Conservation (phyloP, 2,113 vertebrate species). For the Vombatus ursinus region DNA sequence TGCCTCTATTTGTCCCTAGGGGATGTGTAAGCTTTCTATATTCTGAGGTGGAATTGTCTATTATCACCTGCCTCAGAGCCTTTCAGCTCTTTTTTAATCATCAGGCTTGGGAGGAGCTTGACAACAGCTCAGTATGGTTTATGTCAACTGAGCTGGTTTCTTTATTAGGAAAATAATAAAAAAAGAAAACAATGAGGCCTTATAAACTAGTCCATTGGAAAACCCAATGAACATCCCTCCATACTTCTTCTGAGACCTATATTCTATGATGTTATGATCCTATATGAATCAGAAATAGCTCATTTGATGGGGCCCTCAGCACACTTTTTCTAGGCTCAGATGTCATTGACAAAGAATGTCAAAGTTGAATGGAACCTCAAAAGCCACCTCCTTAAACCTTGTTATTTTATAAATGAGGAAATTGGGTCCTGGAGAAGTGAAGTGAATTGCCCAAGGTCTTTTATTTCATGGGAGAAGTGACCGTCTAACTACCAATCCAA, state of each 20-base stretch:
- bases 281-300: background rate
- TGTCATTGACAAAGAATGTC: background rate
- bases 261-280: background rate
- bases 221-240: background rate
- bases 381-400: background rate
- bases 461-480: background rate
- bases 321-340: background rate
- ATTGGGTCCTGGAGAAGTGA: background rate
- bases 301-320: background rate
- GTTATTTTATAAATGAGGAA: background rate
- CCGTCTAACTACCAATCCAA: background rate
- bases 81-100: constrained; percentile 30
- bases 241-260: background rate
- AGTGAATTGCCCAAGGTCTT: background rate
- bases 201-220: constrained; percentile 1
- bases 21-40: constrained; percentile 2
- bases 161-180: constrained; percentile 14
- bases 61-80: background rate
- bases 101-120: constrained; percentile 20
- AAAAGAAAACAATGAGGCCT: background rate
- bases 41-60: background rate
- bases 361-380: background rate
- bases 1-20: background rate
- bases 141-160: background rate
- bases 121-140: constrained; percentile 20